phyloP scores from a whole-genome alignment of 2,113 vertebrate genomes.

The Chionis minor region DNA sequence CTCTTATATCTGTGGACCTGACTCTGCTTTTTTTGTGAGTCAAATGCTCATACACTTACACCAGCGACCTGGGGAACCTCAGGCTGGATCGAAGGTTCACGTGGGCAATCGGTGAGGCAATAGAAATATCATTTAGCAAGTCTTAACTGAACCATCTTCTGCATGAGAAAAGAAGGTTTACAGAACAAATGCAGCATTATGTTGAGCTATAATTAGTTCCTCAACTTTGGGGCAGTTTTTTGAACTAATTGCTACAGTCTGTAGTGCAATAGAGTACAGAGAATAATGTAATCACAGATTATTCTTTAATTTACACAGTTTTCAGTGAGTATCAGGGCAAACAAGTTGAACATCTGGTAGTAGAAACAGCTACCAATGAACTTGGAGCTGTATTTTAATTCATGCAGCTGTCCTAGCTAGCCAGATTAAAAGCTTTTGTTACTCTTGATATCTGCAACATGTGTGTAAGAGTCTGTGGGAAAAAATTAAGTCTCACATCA shows the following conservation, averaged over 20 bases:
- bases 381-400: not conserved
- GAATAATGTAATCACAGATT: slow-evolving; percentile 48
- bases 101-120: not conserved
- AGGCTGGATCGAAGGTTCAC: not conserved
- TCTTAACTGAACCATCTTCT: not conserved
- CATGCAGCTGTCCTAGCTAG: not conserved
- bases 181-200: not conserved
- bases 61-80: not conserved
- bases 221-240: not conserved
- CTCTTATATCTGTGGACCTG: not conserved
- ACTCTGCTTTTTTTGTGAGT: not conserved
- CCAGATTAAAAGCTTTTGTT: slow-evolving; percentile 16
- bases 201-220: not conserved
- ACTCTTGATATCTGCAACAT: slow-evolving; percentile 30
- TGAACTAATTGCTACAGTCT: not conserved
- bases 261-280: not conserved
- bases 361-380: not conserved
- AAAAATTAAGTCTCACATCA: slow-evolving; percentile 48
- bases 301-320: slow-evolving; percentile 35
- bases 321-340: not conserved
- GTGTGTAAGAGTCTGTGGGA: slow-evolving; percentile 57
- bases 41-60: not conserved
- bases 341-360: slow-evolving; percentile 34
- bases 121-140: not conserved
- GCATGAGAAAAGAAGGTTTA: not conserved